These are phyloP conservation scores for Nemotelus nigrinus DNA, from an alignment of 2,888 invertebrate species.

Conservation along the genomic window DNA sequence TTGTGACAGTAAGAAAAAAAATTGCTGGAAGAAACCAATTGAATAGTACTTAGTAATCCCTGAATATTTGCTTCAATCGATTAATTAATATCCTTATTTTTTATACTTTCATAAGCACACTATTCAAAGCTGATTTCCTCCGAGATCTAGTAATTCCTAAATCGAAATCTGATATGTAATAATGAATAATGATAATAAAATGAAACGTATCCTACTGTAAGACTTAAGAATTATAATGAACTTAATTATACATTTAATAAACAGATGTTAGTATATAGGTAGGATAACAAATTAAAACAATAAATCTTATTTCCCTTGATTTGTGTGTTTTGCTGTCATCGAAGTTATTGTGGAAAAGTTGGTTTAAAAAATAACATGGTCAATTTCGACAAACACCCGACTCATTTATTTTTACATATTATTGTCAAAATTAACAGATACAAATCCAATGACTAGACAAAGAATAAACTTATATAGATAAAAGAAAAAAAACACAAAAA, in stretches of 20 bases:
- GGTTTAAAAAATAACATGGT: too few species aligned
- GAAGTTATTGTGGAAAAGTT: too few species aligned
- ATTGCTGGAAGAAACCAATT: background rate
- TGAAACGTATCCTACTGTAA: slow-evolving; percentile 31
- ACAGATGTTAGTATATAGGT: slow-evolving; percentile 9
- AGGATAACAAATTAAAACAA: slow-evolving; percentile 30
- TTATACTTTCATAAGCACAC: slow-evolving; percentile 23
- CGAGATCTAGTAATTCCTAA: background rate
- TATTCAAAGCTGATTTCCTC: slow-evolving; percentile 10
- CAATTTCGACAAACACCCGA: too few species aligned
- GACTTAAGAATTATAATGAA: slow-evolving; percentile 1
- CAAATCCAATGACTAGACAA: too few species aligned
- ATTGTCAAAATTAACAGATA: too few species aligned
- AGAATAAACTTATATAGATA: too few species aligned
- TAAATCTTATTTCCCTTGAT: too few species aligned
- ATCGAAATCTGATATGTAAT: slow-evolving; percentile 6
- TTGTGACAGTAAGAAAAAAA: background rate
- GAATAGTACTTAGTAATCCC: background rate
- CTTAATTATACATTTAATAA: background rate
- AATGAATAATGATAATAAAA: slow-evolving; percentile 30
- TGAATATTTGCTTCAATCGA: background rate
- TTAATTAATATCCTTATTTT: background rate
- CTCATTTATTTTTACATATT: too few species aligned
- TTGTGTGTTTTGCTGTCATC: too few species aligned
- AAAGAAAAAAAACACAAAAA: too few species aligned